These are phyloP conservation scores for Frieseomelitta varia DNA, from an alignment of 1,140 invertebrate species.

Conservation along the genomic window DNA sequence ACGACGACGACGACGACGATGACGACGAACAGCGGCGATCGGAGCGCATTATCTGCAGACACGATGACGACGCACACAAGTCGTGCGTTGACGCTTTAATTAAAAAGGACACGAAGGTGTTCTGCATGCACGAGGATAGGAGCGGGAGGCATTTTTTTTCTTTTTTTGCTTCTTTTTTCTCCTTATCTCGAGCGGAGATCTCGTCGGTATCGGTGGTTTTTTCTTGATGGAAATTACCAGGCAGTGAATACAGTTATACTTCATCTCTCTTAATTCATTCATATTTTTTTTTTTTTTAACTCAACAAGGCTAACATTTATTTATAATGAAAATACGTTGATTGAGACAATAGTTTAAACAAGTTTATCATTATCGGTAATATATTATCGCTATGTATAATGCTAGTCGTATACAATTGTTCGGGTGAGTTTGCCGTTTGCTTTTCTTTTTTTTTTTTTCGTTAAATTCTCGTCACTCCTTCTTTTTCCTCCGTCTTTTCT, in stretches of 20 bases:
- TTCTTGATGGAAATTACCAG: slow-evolving; percentile 44
- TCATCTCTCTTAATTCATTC: slow-evolving; percentile 18
- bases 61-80: neutral
- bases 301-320: slow-evolving; percentile 83
- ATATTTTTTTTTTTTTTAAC: slow-evolving; percentile 75
- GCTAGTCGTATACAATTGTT: slow-evolving; percentile 83
- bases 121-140: slow-evolving; percentile 49
- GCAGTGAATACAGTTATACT: slow-evolving; percentile 2
- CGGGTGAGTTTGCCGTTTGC: slow-evolving; percentile 66
- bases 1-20: neutral
- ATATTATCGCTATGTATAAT: slow-evolving; percentile 81
- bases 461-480: slow-evolving; percentile 49
- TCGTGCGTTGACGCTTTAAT: slow-evolving; percentile 19
- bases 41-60: slow-evolving; percentile 10
- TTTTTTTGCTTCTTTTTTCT: neutral
- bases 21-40: neutral
- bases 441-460: slow-evolving; percentile 37
- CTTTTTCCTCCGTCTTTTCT: neutral
- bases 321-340: slow-evolving; percentile 83
- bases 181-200: slow-evolving; percentile 14
- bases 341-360: slow-evolving; percentile 83
- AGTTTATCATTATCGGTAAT: slow-evolving; percentile 81
- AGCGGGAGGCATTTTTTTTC: neutral
- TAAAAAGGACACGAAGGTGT: slow-evolving; percentile 54
- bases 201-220: slow-evolving; percentile 9